Evolutionary conservation across 2,113 vertebrate species (phyloP).

Genomic region (Terrapene triunguis): DNA sequence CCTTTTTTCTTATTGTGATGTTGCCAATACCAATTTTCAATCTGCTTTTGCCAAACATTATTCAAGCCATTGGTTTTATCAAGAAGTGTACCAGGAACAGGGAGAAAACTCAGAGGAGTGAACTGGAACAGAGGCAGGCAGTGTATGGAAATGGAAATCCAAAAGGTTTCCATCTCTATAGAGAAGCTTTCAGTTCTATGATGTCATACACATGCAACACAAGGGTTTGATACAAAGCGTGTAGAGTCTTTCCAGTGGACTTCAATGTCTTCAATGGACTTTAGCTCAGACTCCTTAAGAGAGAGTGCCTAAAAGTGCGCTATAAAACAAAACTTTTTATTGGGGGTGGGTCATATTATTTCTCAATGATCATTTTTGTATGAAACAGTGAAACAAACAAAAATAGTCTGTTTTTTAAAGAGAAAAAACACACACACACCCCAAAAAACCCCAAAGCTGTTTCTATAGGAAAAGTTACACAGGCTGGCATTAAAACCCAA

Average conservation of each 20-base stretch:
- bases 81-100: neutral
- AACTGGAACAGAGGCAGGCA: neutral
- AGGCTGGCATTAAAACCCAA: neutral
- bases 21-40: neutral
- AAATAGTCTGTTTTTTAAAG: neutral
- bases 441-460: neutral
- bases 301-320: neutral
- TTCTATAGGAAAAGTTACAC: neutral
- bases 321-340: neutral
- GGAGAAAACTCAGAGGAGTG: neutral
- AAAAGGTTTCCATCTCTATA: neutral
- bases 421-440: neutral
- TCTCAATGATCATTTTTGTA: neutral
- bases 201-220: neutral
- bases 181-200: neutral
- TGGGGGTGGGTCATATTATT: neutral
- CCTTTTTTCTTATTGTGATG: neutral
- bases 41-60: conserved; percentile 21
- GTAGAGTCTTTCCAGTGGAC: neutral
- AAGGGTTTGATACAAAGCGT: rapidly evolving
- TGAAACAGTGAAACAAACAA: neutral
- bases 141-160: neutral
- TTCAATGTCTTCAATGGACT: neutral
- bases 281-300: neutral
- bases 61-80: neutral